Evolutionary conservation across 2,113 vertebrate species (phyloP).

Genomic region (Rhinolophus sinicus): DNA sequence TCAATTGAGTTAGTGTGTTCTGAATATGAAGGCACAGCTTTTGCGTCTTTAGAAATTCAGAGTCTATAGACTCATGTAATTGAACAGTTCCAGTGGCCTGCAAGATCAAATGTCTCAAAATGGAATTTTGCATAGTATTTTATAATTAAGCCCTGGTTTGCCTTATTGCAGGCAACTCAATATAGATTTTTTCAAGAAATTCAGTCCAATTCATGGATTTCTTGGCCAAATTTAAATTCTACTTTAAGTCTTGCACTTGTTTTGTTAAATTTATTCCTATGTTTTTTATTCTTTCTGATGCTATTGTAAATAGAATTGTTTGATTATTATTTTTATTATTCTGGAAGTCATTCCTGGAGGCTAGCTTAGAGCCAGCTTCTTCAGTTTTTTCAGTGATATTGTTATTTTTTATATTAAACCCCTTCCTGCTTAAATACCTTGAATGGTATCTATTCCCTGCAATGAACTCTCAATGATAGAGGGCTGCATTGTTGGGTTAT

Average conservation of each 20-base stretch:
- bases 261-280: neutral
- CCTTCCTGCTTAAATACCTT: neutral
- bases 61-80: neutral
- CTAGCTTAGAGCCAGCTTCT: neutral
- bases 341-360: neutral
- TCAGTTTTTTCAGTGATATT: neutral
- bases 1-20: neutral
- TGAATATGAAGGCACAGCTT: conserved; percentile 10
- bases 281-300: neutral
- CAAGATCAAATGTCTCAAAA: neutral
- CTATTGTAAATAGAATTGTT: neutral
- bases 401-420: neutral
- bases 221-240: neutral
- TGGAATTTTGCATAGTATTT: neutral
- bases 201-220: neutral
- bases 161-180: neutral
- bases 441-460: neutral
- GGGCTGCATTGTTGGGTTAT: neutral
- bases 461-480: neutral
- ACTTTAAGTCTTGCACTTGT: neutral
- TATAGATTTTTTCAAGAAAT: neutral
- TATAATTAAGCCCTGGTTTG: neutral
- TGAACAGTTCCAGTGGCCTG: neutral
- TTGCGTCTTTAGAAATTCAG: conserved; percentile 21
- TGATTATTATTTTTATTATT: neutral